Evolutionary conservation across 1,140 invertebrate species (phyloP).

Genomic region (Pteromalus puparum): DNA sequence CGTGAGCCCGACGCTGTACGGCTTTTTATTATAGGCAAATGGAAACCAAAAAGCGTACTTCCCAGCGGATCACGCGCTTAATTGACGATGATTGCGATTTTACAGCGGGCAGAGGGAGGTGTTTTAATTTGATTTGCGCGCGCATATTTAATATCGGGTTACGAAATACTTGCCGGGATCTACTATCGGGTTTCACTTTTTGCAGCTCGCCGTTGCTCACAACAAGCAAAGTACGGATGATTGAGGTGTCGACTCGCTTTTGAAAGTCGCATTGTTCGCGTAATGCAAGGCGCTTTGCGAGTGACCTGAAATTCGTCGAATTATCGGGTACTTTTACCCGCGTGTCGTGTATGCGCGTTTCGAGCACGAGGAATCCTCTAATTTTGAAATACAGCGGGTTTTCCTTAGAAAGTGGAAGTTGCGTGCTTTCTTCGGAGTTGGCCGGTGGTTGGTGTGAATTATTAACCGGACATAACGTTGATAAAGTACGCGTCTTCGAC

Average conservation of each 20-base stretch:
- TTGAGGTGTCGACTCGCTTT: neutral
- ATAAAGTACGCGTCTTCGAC: too few species aligned
- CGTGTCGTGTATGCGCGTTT: neutral
- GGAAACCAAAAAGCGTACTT: neutral
- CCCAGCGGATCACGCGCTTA: too few species aligned
- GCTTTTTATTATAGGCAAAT: constrained; percentile 14
- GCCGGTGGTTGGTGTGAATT: too few species aligned
- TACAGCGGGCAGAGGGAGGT: neutral
- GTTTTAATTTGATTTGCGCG: neutral
- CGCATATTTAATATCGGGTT: neutral
- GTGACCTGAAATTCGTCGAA: neutral
- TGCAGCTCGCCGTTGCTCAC: neutral
- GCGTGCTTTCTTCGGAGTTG: neutral
- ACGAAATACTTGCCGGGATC: neutral
- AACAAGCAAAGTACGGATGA: neutral
- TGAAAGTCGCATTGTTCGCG: neutral
- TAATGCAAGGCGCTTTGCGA: neutral
- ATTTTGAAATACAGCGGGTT: neutral
- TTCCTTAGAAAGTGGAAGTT: neutral
- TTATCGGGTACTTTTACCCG: neutral
- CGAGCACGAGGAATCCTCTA: too few species aligned
- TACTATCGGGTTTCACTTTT: neutral
- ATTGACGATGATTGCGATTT: too few species aligned
- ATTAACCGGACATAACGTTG: too few species aligned
- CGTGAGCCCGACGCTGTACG: neutral